Evolutionary conservation across 1,140 invertebrate genomes (phyloP), one percentile per base, ranked within the genome.

Genomic region (Calephelis virginiensis): DNA sequence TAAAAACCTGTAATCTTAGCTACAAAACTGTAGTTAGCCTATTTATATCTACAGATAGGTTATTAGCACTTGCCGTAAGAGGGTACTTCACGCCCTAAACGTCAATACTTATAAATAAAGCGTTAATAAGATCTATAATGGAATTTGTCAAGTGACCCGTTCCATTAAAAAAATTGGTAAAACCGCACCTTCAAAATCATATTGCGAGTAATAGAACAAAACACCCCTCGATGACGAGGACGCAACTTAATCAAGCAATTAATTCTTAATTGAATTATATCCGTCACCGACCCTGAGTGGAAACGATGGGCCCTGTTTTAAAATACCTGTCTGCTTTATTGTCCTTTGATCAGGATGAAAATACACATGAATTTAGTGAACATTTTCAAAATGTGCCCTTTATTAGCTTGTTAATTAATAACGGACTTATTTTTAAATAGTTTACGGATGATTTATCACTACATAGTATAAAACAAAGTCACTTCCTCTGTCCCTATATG

Each of bases 221-320:
- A 79, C 75, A 68, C 76, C 80, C 81, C 76, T 79, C 76, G 75
- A 76, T 77, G 73, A 75, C 71, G 74, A 63, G 67, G 77, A 77
- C 79, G 76, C 80, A 82, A 90, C 87, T 89, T 90, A 83, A 89
- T 90, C 83, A 86, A 81, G 73, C 88, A 88, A 90, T 90, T 90
- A 90, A 86, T 80, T 81, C 75, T 78, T 88, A 89, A 89, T 86
- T 87, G 85, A 83, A 90, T 90, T 88, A 89, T 78, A 85, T 87
- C 80, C 81, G 78, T 89, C 86, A 88, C 80, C 74, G 75, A 72
- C 67, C 68, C 67, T 67, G 76, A 78, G 75, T 77, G 77, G 73
- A 72, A 63, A 61, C 46, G 56, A 50, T 38, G 56, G 66, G 64
- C 45, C 67, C 61, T 67, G 50, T 70, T 73, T 74, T 63, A 76